phyloP scores from a whole-genome alignment of 2,888 invertebrate genomes.

The Eurytoma adleriae region DNA sequence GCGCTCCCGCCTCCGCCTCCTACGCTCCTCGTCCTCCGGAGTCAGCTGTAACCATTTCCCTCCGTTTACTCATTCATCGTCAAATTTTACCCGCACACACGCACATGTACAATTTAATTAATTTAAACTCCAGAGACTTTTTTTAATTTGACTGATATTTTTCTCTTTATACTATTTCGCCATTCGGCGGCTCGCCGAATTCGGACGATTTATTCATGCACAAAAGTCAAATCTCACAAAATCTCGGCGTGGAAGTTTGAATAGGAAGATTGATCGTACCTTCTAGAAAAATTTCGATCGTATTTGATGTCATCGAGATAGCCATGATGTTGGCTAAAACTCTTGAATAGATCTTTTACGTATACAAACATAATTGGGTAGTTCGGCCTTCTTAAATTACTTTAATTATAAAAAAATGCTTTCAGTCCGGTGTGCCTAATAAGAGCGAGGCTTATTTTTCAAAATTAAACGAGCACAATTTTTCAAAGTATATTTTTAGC shows the following conservation, averaged over 20 bases:
- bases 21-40: slow-evolving; percentile 93
- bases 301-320: slow-evolving; percentile 40
- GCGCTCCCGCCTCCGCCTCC: slow-evolving; percentile 90
- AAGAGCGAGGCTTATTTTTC: too few species aligned
- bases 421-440: too few species aligned
- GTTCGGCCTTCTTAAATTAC: too few species aligned
- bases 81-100: too few species aligned
- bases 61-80: background rate
- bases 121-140: too few species aligned
- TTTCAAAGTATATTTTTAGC: slow-evolving; percentile 11
- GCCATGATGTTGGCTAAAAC: slow-evolving; percentile 40
- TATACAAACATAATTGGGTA: background rate
- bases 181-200: too few species aligned
- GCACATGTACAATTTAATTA: too few species aligned
- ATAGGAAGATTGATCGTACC: slow-evolving; percentile 22
- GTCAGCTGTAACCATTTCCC: slow-evolving; percentile 81
- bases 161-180: too few species aligned
- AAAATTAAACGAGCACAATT: background rate
- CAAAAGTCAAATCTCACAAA: too few species aligned
- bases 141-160: background rate
- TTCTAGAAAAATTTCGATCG: slow-evolving; percentile 40
- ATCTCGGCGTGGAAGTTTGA: too few species aligned
- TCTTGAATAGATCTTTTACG: slow-evolving; percentile 38
- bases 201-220: too few species aligned
- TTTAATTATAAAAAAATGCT: too few species aligned